Evolutionary conservation across 2,888 invertebrate species (phyloP), one percentile per base, ranked within the genome.

Genomic region (Drosophila ezoana): DNA sequence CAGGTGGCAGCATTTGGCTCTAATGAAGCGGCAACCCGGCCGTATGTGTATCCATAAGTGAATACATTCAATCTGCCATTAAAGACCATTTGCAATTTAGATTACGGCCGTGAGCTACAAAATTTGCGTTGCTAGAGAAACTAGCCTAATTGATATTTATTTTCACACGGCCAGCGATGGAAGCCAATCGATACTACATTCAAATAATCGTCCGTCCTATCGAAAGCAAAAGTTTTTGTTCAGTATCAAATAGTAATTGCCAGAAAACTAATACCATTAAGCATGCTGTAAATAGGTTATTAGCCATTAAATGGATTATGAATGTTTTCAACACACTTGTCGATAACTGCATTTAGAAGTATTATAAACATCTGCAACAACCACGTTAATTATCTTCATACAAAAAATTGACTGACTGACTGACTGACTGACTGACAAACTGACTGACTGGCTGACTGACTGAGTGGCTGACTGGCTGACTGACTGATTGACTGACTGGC

Each of bases 71-170:
- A 60, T 64, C 59, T 61, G 60, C 57, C 60, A 74, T 74, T 74
- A 75, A 64, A 69, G 64, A 75, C 49, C 75, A 75, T 75, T 75
- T 78, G 75, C 75, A 75, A 77, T 75, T 75, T 78, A 57, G 78
- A 77, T 75, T 77, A 72, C 60, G 60, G 48, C 75, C 75, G 41
- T 69, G 59, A 64, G 73, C 69, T 58, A 58, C 45, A 60, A 74
- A 60, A 37, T 60, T 52, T 57, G 23, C 51, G 49, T 45, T 54
- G 71, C 53, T 18, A n/a, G 47, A 53, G 38, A 41, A 38, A 54
- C 35, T 47, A 51, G 5, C 14, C 43, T 44, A 72, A 72, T 72
- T 72, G 58, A 57, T 18, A 43, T 59, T 62, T 41, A 41, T 49
- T 41, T 52, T 51, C 40, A 47, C 52, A 44, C 28, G 9, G 23